Percentiles rank a stretch among this genome's conserved stretches.
Conservation (phyloP, 2,797 vertebrate species). For the Phoebastria nigripes region DNA sequence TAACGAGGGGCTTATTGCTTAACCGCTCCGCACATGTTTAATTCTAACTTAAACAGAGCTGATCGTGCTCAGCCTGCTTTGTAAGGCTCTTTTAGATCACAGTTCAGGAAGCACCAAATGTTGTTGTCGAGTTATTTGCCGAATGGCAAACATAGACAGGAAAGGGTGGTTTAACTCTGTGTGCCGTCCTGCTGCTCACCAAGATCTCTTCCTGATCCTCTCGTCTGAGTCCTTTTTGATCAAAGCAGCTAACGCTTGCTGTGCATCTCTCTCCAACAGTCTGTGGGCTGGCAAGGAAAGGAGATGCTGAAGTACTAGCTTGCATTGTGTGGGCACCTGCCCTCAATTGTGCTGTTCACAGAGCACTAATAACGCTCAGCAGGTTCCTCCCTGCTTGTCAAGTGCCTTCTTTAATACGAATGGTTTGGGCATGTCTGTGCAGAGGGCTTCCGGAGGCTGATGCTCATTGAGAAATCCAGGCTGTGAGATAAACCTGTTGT, state of each 20-base stretch:
- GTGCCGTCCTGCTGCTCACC: not conserved
- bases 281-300: conserved; percentile 7
- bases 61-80: not conserved
- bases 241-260: not conserved
- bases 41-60: not conserved
- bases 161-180: not conserved
- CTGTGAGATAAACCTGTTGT: conserved; percentile 1
- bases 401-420: not conserved
- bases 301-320: conserved; percentile 17
- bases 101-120: not conserved
- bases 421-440: not conserved
- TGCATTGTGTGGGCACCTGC: conserved; percentile 53
- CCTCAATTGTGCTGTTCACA: conserved; percentile 1
- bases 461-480: not conserved
- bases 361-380: conserved; percentile 15
- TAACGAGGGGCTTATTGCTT: not conserved
- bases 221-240: not conserved
- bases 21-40: not conserved
- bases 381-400: conserved; percentile 6
- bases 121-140: not conserved
- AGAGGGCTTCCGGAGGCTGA: conserved; percentile 27
- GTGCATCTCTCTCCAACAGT: not conserved
- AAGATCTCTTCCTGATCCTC: not conserved
- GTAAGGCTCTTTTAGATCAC: not conserved
- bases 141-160: not conserved